Base-by-base conservation (phyloP, 1,140 invertebrate species). In the Goniozus legneri region DNA sequence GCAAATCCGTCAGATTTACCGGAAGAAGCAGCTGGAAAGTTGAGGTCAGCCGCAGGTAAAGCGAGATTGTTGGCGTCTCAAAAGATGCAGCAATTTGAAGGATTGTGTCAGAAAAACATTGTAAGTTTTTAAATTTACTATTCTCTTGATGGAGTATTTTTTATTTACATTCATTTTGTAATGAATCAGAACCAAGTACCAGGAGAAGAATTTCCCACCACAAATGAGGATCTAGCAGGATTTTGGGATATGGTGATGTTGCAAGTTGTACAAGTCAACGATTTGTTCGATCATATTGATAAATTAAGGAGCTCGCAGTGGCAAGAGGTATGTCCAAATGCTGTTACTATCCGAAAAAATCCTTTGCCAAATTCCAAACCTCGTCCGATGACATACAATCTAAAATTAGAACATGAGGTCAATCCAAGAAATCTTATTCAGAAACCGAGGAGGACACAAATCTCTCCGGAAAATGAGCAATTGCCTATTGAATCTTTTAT, bases 171-270 rank as follows among this genome's bases (percentile, higher is more conserved):
- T 30, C 18, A 35, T 47, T 44, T 45, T 49, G 41, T 53, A 22
- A 56, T 62, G 30, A 56, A 69, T 27, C 48, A 85, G 76, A 84
- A 83, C 67, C 82, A 87, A 65, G 73, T 81, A 12, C 80, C 79
- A 35, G 85, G 84, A 38, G 91, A 93, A 64, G 84, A 84, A 50
- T 94, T 93, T 69, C 88, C 88, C 27, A 95, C 92, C 2, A 95
- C 91, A 3, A 77, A 82, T 58, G 85, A 90, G 58, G 95, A 97
- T 73, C 77, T 97, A 42, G 89, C 89, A 59, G 95, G 95, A 13
- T 97, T 97, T 75, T 97, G 94, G 94, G 95, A 97, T 71, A 95
- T 97, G 91, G 91, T 97, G 6, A 84, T 85, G 69, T 80, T 97
- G 34, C 95, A 97, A 75, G 84, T 94, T 6, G 82, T 85, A 22